Evolutionary conservation across 1,140 invertebrate genomes (phyloP), one percentile per base, ranked within the genome.

Genomic region (Glossosoma conforme): DNA sequence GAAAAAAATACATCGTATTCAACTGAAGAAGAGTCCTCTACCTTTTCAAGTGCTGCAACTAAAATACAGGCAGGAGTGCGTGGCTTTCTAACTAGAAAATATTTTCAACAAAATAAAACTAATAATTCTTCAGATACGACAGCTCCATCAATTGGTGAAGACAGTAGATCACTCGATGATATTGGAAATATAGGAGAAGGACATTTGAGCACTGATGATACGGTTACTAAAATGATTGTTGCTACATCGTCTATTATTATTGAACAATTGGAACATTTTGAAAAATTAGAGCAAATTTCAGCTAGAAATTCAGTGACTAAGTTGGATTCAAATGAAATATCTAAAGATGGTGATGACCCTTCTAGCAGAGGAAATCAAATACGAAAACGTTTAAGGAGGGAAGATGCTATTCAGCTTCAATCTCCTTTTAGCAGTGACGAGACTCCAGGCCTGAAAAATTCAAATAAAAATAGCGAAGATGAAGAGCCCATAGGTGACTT

Each of bases 61-160:
- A 58, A 58, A 54, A 58, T 58, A 14, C 56, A 58, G 52, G 56
- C 56, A n/a, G 47, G 46, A 13, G 56, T 58, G 10, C 20, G 56
- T 10, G 56, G 56, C 2, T 58, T 45, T 38, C 33, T 58, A 15
- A 58, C 56, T 19, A 58, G 56, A 32, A 58, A 54, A 51, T 50
- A 51, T 43, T 46, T 54, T 28, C 56, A 52, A 44, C 18, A 18
- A 24, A 54, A 47, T 25, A 58, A 45, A 51, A 58, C 51, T 2
- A 44, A 44, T 11, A 58, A 54, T 33, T 54, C 51, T 14, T 36
- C 56, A 1, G 56, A 58, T 20, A 58, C 56, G 15, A 58, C 56
- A 14, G 56, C 56, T 25, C 56, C 56, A 4, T 58, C 56, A 9
- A 58, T 58, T 6, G 56, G 56, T n/a, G 56, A 58, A 51, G 52